Conservation (phyloP, 1,140 invertebrate species). For the Megathymus violae region DNA sequence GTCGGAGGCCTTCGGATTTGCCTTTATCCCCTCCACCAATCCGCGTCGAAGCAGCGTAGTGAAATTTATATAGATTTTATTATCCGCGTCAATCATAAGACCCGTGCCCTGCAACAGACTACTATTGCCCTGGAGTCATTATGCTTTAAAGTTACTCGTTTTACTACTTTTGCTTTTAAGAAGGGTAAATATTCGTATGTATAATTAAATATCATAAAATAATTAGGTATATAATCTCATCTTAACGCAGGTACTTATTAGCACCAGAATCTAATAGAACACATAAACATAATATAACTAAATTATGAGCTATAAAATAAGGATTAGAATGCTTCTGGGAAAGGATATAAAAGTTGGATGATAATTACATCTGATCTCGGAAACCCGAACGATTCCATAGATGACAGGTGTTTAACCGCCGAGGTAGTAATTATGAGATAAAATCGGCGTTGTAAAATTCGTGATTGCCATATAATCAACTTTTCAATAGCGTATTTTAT, state of each 20-base stretch:
- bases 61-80: too few species aligned
- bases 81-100: too few species aligned
- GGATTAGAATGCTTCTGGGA: constrained; percentile 5
- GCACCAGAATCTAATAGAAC: background rate
- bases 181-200: too few species aligned
- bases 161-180: too few species aligned
- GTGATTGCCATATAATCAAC: background rate
- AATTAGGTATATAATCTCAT: constrained; percentile 22
- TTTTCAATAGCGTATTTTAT: background rate
- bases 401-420: constrained; percentile 4
- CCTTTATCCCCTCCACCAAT: too few species aligned
- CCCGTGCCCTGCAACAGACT: too few species aligned
- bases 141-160: too few species aligned
- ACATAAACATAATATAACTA: constrained; percentile 15
- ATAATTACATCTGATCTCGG: constrained; percentile 2
- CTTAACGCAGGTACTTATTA: background rate
- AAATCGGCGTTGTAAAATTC: constrained; percentile 3
- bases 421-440: constrained; percentile 13
- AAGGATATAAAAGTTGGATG: background rate
- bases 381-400: constrained; percentile 11
- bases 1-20: too few species aligned
- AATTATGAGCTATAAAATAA: constrained; percentile 11
- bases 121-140: too few species aligned
- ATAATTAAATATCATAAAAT: too few species aligned
- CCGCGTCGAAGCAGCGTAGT: too few species aligned